These are phyloP conservation scores for Lysandra bellargus DNA, from an alignment of 2,888 invertebrate species.

Conservation along the genomic window DNA sequence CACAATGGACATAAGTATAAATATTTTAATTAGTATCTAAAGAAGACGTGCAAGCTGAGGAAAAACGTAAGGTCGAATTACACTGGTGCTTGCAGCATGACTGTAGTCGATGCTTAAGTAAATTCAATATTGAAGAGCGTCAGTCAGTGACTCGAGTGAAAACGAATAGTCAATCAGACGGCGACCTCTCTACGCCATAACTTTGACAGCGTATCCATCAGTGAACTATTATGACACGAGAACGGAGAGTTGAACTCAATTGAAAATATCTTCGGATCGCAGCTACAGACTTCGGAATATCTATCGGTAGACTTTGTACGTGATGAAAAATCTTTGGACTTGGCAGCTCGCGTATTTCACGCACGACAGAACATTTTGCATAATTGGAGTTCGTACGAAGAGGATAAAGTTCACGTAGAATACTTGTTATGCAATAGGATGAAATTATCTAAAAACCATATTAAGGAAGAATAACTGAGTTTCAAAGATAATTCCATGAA, in stretches of 20 bases:
- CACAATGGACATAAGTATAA: too few species aligned
- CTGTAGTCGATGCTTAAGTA: not conserved
- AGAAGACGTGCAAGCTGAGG: too few species aligned
- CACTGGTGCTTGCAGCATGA: not conserved
- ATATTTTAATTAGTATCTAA: too few species aligned
- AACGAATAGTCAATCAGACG: constrained; percentile 14
- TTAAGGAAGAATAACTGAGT: not conserved
- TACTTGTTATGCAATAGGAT: not conserved
- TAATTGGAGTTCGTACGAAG: not conserved
- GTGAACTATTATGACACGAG: constrained; percentile 5
- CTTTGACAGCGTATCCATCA: constrained; percentile 12
- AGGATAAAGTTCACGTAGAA: not conserved
- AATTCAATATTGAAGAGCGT: constrained; percentile 11
- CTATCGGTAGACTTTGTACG: constrained; percentile 7
- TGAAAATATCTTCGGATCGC: constrained; percentile 13
- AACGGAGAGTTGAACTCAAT: not conserved
- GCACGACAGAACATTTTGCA: constrained; percentile 9
- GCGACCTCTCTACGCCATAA: constrained; percentile 1
- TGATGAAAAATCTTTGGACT: constrained; percentile 7
- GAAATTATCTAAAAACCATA: not conserved
- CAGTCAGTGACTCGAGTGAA: constrained; percentile 5
- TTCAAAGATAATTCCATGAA: not conserved
- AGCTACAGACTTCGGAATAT: not conserved
- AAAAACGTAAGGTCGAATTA: too few species aligned
- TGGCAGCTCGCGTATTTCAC: constrained; percentile 16